Evolutionary conservation across 2,113 vertebrate species (phyloP).

Genomic region (Perccottus glenii): DNA sequence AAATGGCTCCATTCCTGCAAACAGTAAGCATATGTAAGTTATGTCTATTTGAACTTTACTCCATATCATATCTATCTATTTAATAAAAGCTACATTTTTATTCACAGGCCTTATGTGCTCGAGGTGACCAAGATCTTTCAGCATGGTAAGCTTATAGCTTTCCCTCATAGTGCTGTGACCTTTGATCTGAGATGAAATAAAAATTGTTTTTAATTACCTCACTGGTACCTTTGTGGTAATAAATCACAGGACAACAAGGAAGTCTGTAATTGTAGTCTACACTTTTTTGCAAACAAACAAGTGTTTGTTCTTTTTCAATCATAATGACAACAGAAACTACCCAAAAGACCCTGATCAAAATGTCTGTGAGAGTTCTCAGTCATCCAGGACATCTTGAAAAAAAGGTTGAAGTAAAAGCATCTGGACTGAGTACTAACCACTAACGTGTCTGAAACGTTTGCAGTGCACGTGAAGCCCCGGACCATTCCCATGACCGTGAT

Average conservation of each 20-base stretch:
- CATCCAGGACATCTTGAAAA: too few species aligned
- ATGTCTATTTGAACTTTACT: not conserved
- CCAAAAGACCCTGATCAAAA: too few species aligned
- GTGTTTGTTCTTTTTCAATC: too few species aligned
- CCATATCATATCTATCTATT: not conserved
- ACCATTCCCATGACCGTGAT: slow-evolving; percentile 68
- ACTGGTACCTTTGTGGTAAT: too few species aligned
- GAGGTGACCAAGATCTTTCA: slow-evolving; percentile 76
- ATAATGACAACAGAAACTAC: too few species aligned
- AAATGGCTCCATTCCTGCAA: slow-evolving; percentile 66
- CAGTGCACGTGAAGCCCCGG: slow-evolving; percentile 74
- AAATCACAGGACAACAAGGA: too few species aligned
- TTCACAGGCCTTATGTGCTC: slow-evolving; percentile 73
- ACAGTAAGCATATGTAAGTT: slow-evolving; percentile 74
- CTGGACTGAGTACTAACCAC: too few species aligned
- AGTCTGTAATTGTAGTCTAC: too few species aligned
- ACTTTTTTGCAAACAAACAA: too few species aligned
- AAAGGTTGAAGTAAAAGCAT: too few species aligned
- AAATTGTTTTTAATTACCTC: too few species aligned
- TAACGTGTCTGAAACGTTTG: not conserved
- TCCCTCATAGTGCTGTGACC: not conserved
- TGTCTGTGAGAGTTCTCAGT: too few species aligned
- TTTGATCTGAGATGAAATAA: not conserved
- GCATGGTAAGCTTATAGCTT: slow-evolving; percentile 71
- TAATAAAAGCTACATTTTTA: slow-evolving; percentile 2